phyloP scores from a whole-genome alignment of 2,888 invertebrate species.

The Epirrhoe tristata region DNA sequence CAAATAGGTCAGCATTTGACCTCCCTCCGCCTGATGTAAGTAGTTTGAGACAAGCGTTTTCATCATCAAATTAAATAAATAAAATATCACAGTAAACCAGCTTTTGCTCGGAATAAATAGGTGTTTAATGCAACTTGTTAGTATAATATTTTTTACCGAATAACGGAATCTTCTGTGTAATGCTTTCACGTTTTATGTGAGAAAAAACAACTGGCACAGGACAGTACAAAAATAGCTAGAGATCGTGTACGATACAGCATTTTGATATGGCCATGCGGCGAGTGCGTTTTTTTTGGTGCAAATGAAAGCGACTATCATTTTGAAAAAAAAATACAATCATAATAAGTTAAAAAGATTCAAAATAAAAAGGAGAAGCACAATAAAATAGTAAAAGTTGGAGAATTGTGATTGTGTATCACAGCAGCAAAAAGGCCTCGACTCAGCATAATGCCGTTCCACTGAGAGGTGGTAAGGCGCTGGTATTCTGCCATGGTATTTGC shows the following conservation, averaged over 20 bases:
- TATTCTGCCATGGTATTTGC: too few species aligned
- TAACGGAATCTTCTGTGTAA: constrained; percentile 24
- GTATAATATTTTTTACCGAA: not conserved
- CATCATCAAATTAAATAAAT: too few species aligned
- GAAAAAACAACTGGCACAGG: constrained; percentile 36
- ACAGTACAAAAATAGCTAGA: constrained; percentile 52
- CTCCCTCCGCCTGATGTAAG: too few species aligned
- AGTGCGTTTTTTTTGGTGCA: constrained; percentile 44
- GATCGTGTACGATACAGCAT: constrained; percentile 47
- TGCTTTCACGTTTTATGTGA: constrained; percentile 25
- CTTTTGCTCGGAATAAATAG: not conserved
- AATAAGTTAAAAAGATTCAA: too few species aligned
- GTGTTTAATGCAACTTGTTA: not conserved
- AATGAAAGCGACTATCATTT: constrained; percentile 33
- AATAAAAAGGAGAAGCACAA: too few species aligned
- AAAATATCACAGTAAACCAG: not conserved
- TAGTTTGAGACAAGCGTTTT: not conserved
- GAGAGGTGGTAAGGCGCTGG: too few species aligned
- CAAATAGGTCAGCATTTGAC: too few species aligned
- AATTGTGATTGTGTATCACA: too few species aligned
- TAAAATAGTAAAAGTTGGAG: too few species aligned
- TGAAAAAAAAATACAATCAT: not conserved
- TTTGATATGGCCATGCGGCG: constrained; percentile 46
- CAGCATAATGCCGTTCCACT: too few species aligned
- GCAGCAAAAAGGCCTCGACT: too few species aligned